These are phyloP conservation scores for Drosophila biarmipes DNA, from an alignment of 1,140 invertebrate species.

Conservation along the genomic window DNA sequence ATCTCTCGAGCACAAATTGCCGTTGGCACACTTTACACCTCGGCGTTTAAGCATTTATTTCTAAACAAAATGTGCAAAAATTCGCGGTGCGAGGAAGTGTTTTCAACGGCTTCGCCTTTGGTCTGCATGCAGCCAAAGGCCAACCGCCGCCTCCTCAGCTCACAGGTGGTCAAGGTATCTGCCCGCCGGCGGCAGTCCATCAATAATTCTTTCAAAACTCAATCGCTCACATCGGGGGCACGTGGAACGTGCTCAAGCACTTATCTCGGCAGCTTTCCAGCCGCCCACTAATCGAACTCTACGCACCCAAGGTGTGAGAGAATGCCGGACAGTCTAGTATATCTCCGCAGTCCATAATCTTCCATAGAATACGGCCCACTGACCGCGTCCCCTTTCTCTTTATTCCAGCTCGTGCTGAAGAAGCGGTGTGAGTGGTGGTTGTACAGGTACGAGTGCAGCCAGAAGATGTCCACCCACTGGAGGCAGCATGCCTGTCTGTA, in stretches of 20 bases:
- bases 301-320: conserved; percentile 64
- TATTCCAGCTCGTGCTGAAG: conserved; percentile 75
- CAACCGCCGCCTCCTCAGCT: conserved; percentile 4
- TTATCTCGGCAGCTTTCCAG: conserved; percentile 32
- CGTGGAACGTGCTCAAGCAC: conserved; percentile 58
- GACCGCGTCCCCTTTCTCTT: conserved; percentile 10
- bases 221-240: conserved; percentile 34
- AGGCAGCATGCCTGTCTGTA: conserved; percentile 52
- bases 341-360: conserved; percentile 8
- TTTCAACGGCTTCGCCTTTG: conserved; percentile 57
- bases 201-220: conserved; percentile 52
- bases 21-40: conserved; percentile 78
- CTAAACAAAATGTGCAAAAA: conserved; percentile 62
- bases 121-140: conserved; percentile 43
- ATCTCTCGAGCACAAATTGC: conserved; percentile 53
- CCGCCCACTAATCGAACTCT: conserved; percentile 29
- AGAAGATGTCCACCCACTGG: conserved; percentile 78
- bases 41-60: conserved; percentile 48
- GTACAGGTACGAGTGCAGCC: conserved; percentile 61
- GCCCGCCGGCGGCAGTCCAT: conserved; percentile 38
- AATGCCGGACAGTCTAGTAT: conserved; percentile 43
- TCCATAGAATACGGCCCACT: neutral
- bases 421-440: conserved; percentile 78
- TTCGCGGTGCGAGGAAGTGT: conserved; percentile 61
- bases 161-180: conserved; percentile 55